phyloP scores from a whole-genome alignment of 2,113 vertebrate species.

The Phylloscopus whistleri region DNA sequence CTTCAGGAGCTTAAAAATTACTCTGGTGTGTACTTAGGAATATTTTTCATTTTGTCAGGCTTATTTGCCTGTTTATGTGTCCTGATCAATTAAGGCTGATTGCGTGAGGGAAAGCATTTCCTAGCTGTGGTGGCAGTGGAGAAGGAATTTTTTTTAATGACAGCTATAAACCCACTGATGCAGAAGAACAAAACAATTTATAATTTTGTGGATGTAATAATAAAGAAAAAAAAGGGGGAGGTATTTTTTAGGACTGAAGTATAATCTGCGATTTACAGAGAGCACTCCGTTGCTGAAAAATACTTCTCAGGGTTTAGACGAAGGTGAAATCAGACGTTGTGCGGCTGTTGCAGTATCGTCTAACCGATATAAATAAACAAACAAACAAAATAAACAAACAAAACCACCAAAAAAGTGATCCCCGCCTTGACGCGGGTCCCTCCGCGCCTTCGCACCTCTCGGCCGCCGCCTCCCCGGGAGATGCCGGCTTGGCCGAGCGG shows the following conservation, averaged over 20 bases:
- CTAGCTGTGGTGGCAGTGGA: neutral
- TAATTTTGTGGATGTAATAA: neutral
- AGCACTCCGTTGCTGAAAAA: neutral
- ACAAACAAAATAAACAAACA: neutral
- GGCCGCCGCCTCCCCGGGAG: neutral
- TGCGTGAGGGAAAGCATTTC: neutral
- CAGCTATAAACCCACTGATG: neutral
- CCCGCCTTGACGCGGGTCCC: neutral
- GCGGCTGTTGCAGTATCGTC: neutral
- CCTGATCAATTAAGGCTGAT: neutral
- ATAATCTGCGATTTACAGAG: neutral
- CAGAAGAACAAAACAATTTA: neutral
- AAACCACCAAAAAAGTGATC: too few species aligned
- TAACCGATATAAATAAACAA: neutral
- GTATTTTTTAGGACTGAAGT: neutral
- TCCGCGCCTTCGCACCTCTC: neutral
- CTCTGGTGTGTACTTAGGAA: neutral
- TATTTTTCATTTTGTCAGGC: neutral
- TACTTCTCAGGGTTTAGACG: neutral
- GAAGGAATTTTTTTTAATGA: neutral
- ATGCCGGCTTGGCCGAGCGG: neutral
- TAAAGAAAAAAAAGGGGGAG: neutral
- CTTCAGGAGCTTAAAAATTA: neutral
- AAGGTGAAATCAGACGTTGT: neutral
- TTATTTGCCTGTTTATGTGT: neutral